These are phyloP conservation scores for Protobothrops flavoviridis DNA, from an alignment of 2,113 vertebrate genomes.

Conservation along the genomic window DNA sequence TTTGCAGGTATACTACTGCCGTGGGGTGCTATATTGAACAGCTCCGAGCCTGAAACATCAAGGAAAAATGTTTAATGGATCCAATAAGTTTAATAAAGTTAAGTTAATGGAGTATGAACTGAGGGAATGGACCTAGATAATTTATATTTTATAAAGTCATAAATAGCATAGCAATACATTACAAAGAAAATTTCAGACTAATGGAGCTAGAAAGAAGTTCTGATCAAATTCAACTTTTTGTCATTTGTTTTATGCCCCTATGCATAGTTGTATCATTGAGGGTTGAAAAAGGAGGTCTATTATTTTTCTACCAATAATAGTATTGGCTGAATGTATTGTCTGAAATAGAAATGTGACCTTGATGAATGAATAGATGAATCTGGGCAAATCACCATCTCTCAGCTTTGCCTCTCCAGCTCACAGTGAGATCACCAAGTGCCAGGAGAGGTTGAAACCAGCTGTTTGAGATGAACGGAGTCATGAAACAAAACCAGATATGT, in stretches of 20 bases:
- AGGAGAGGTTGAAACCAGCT: background rate
- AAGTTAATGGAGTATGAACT: constrained; percentile 11
- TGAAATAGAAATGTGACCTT: background rate
- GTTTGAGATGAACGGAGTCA: background rate
- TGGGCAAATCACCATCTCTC: background rate
- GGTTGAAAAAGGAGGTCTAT: background rate
- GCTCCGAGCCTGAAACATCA: background rate
- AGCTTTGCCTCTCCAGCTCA: background rate
- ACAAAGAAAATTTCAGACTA: constrained; percentile 38
- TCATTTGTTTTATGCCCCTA: constrained; percentile 31
- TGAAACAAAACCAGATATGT: background rate
- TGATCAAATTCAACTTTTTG: constrained; percentile 41
- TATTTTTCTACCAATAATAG: background rate
- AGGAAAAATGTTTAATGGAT: background rate
- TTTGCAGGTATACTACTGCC: background rate
- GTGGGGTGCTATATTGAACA: background rate
- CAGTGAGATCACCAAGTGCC: background rate
- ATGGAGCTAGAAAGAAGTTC: constrained; percentile 37
- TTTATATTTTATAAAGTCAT: constrained; percentile 35
- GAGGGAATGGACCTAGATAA: background rate
- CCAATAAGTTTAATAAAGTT: background rate
- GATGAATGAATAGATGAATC: background rate
- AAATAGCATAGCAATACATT: constrained; percentile 20
- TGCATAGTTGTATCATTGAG: constrained; percentile 34
- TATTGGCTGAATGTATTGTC: background rate